Percentiles rank a stretch among this genome's conserved stretches.
phyloP scores from a whole-genome alignment of 2,888 invertebrate species.

The Xylota segnis region DNA sequence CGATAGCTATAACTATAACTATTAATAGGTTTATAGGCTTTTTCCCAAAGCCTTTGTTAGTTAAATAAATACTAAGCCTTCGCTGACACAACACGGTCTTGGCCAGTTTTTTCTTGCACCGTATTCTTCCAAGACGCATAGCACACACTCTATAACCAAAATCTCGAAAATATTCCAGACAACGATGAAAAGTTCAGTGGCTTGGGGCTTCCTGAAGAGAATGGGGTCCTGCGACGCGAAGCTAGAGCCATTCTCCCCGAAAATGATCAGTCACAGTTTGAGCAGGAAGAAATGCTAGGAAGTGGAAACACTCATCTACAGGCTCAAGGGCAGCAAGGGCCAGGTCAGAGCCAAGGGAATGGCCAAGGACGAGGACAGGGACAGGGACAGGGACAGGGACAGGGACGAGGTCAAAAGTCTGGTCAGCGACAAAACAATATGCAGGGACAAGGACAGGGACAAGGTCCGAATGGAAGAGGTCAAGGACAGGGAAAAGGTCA shows the following conservation, averaged over 20 bases:
- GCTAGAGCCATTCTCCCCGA: neutral
- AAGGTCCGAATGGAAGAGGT: constrained; percentile 12
- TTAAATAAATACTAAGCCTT: constrained; percentile 44
- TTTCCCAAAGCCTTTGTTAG: constrained; percentile 5
- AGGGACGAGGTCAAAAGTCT: no score
- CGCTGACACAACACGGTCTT: constrained; percentile 9
- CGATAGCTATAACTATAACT: constrained; percentile 38
- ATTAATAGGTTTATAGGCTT: constrained; percentile 20
- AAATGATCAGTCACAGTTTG: neutral
- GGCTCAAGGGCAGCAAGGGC: constrained; percentile 4
- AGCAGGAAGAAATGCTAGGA: neutral
- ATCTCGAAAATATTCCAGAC: constrained; percentile 41
- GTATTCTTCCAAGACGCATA: neutral
- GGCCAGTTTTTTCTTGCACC: constrained; percentile 45
- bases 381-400: constrained; percentile 3
- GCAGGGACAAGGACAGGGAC: neutral
- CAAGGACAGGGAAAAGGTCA: constrained; percentile 8
- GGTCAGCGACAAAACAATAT: no score
- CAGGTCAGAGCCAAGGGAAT: neutral
- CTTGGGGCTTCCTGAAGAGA: constrained; percentile 5
- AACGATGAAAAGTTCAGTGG: constrained; percentile 33
- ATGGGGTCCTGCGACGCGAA: neutral
- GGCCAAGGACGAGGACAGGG: no score
- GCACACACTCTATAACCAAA: constrained; percentile 1
- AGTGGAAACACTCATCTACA: constrained; percentile 37